Evolutionary conservation across 2,113 vertebrate genomes (phyloP).

Genomic region (Perccottus glenii): DNA sequence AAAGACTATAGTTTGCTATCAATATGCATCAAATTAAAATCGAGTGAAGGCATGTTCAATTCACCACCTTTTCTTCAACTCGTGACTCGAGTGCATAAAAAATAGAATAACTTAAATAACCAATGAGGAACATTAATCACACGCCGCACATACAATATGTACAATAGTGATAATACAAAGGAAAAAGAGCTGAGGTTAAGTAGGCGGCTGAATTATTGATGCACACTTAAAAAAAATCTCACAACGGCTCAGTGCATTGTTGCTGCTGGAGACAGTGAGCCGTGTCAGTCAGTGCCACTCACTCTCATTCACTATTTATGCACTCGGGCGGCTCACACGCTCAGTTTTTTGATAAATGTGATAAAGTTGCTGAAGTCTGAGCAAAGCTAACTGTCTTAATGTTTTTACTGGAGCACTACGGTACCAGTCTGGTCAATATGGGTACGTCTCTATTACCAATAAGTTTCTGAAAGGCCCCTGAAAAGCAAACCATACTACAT

Average conservation of each 20-base stretch:
- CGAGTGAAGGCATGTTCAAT: too few relatives aligned
- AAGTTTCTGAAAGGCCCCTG: too few relatives aligned
- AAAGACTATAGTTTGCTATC: too few relatives aligned
- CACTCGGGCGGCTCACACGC: conserved; percentile 20
- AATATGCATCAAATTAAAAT: too few relatives aligned
- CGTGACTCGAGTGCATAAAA: conserved; percentile 47
- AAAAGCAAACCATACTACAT: too few relatives aligned
- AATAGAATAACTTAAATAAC: conserved; percentile 70
- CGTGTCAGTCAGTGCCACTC: conserved; percentile 48
- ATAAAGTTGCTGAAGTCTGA: background rate
- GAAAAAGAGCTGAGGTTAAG: conserved; percentile 64
- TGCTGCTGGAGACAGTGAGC: conserved; percentile 30
- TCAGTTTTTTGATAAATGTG: background rate
- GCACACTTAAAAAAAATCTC: conserved; percentile 42
- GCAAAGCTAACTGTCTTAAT: too few relatives aligned
- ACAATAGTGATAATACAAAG: conserved; percentile 70
- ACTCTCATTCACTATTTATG: conserved; percentile 61
- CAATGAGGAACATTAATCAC: conserved; percentile 70
- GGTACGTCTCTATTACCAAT: too few relatives aligned
- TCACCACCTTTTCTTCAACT: too few relatives aligned
- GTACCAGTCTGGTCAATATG: too few relatives aligned
- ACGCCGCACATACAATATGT: conserved; percentile 30
- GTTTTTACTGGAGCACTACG: too few relatives aligned
- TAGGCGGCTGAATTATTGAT: conserved; percentile 65
- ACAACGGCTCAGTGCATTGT: conserved; percentile 51